Evolutionary conservation across 1,140 invertebrate genomes (phyloP), one percentile per base, ranked within the genome.

Genomic region (Pollicipes pollicipes): DNA sequence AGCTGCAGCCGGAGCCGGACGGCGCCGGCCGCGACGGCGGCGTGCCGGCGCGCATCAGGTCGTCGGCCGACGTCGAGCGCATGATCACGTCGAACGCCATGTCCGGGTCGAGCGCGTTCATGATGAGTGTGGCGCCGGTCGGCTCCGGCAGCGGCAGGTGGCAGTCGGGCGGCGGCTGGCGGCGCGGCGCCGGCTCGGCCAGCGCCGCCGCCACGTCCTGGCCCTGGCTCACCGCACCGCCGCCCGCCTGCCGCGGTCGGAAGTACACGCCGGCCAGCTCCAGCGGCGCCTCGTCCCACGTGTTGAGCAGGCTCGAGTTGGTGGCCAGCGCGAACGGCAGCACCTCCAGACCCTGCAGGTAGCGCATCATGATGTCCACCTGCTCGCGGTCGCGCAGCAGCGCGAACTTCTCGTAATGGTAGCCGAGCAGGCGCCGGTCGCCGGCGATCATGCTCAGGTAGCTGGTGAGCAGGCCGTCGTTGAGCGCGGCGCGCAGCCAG

Each of bases 261-360:
- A 87, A 85, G 88, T 89, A 93, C 35, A 95, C 82, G 26, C 92
- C 92, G 28, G 92, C 88, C 71, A 95, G 81, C 74, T 90, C 82
- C 8, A 97, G 78, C 2, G 93, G 88, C n/a, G 87, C 86, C 73
- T 86, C 86, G 0, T 88, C 88, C 94, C 94, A 98, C 63, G 85
- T 85, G 80, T 98, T 97, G 0, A 97, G 80, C 13, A 94, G 78
- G 77, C 89, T 92, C 0, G 90, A 91, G 82, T 96, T 96, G 72
- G 85, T 89, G 3, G 90, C 89, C 70, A 97, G 79, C 71, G 89
- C 83, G 77, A 97, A 95, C 31, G 83, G 80, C 77, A 88, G 85
- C 31, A 83, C 81, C 76, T 91, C 88, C n/a, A 95, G 78, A 58
- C 87, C 90, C 77, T 90, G 86, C 63, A 95, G 81, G 10, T 90